Evolutionary conservation across 2,797 vertebrate species (phyloP), one percentile per base, ranked within the genome.

Genomic region (Anniella stebbinsi): DNA sequence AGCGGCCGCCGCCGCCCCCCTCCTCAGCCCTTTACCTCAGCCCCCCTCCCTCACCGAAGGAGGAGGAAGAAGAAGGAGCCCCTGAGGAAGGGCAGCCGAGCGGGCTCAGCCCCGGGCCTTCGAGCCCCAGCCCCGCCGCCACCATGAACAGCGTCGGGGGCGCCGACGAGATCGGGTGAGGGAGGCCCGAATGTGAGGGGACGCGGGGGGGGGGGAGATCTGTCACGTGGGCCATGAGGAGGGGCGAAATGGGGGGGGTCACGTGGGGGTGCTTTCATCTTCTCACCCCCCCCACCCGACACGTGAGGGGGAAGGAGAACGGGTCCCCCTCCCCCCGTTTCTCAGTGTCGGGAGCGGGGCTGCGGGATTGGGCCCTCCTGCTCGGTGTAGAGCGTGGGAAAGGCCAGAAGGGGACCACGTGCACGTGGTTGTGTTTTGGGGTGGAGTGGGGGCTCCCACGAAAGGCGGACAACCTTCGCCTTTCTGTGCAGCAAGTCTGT

Each of bases 161-260:
- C 95, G 99, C 98, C 96, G 99, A 99, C 97, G 99, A 99, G 98
- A 98, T 99, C 95, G 98, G 99, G 99, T 99, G 98, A 99, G 98
- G 85, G 41, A 23, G 73, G 23, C 51, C 8, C 69, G 63, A 69
- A 3, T 10, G 13, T 23, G 63, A 6, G n/a, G 18, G 4, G 25
- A 25, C 3, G 5, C 13, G 54, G 23, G 28, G 5, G 63, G 1
- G 15, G 41, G 25, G 66, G 18, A 4, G n/a, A n/a, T n/a, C 10
- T 4, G 41, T 28, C 60, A 48, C 67, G 0, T 38, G 80, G 67
- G 54, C 2, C 73, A 17, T 18, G n/a, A 57, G 41, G 8, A 36
- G 4, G 13, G 28, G 33, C 21, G 25, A 4, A 5, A 2, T 3
- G 41, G 3, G 51, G 10, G 38, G 67, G n/a, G 77, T 69, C 66